Evolutionary conservation across 2,797 vertebrate species (phyloP).

Genomic region (Myotis pilosus): DNA sequence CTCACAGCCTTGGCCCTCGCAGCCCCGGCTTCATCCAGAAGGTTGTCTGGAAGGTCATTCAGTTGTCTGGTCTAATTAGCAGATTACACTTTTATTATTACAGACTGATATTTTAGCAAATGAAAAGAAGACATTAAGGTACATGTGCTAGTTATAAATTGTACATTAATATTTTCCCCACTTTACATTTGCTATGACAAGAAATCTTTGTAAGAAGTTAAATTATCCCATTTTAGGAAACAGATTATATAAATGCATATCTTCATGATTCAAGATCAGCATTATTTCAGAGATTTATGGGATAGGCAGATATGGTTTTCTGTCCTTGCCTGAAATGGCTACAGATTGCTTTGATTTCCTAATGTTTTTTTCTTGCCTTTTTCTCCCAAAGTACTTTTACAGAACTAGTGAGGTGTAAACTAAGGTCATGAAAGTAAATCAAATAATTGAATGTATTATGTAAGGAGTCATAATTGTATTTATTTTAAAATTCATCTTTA

Average conservation of each 20-base stretch:
- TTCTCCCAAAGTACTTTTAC: background rate
- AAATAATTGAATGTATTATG: background rate
- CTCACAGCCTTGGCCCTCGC: too few relatives aligned
- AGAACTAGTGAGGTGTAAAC: background rate
- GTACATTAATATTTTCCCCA: background rate
- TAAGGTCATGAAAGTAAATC: slow-evolving; percentile 20
- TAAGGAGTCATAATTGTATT: background rate
- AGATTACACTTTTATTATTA: too few relatives aligned
- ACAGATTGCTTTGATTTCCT: background rate
- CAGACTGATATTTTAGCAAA: background rate
- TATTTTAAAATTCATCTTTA: too few relatives aligned
- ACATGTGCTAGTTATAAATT: background rate
- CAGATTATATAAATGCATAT: too few relatives aligned
- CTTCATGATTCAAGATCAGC: too few relatives aligned
- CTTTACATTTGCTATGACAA: background rate
- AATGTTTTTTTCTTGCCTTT: background rate
- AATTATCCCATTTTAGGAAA: too few relatives aligned
- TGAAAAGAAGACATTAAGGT: background rate
- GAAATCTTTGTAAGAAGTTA: too few relatives aligned
- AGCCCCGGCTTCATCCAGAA: too few relatives aligned
- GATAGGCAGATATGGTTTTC: background rate
- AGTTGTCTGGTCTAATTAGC: too few relatives aligned
- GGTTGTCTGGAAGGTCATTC: too few relatives aligned
- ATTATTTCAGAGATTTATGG: background rate
- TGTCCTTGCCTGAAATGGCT: background rate